Conservation (phyloP, 1,140 invertebrate species). For the Drosophila carrolli region DNA sequence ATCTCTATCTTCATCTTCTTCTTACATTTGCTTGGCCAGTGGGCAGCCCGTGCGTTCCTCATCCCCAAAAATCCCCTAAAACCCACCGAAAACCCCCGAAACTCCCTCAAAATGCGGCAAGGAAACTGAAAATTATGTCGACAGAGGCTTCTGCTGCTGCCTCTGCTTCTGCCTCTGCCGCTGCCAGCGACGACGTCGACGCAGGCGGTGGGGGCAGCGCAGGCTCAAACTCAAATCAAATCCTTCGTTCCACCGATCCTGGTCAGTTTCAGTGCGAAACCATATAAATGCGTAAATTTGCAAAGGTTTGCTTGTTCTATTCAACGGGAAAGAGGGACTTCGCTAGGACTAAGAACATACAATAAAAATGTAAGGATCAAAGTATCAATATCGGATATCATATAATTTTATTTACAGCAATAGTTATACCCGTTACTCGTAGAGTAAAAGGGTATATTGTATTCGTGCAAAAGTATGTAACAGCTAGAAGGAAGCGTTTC, state of each 20-base stretch:
- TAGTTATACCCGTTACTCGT: no score
- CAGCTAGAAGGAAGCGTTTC: no score
- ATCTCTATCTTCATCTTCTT: conserved; percentile 1
- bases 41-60: conserved; percentile 13
- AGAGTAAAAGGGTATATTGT: no score
- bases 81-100: conserved; percentile 16
- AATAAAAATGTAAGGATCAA: neutral
- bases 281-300: conserved; percentile 79
- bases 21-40: conserved; percentile 25
- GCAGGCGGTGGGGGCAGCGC: conserved; percentile 17
- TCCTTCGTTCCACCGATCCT: conserved; percentile 6
- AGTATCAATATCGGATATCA: no score
- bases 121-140: conserved; percentile 77
- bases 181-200: conserved; percentile 18
- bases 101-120: conserved; percentile 25
- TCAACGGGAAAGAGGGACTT: conserved; percentile 1
- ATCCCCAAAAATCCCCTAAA: conserved; percentile 12
- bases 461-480: no score
- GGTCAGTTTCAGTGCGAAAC: conserved; percentile 44
- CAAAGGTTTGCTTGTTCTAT: conserved; percentile 32
- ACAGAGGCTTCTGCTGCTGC: conserved; percentile 14
- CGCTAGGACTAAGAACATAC: neutral
- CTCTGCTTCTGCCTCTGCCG: conserved; percentile 9
- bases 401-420: no score
- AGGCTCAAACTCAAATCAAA: neutral